Evolutionary conservation across 2,113 vertebrate species (phyloP), one percentile per base, ranked within the genome.

Genomic region (Aspiorhynchus laticeps): DNA sequence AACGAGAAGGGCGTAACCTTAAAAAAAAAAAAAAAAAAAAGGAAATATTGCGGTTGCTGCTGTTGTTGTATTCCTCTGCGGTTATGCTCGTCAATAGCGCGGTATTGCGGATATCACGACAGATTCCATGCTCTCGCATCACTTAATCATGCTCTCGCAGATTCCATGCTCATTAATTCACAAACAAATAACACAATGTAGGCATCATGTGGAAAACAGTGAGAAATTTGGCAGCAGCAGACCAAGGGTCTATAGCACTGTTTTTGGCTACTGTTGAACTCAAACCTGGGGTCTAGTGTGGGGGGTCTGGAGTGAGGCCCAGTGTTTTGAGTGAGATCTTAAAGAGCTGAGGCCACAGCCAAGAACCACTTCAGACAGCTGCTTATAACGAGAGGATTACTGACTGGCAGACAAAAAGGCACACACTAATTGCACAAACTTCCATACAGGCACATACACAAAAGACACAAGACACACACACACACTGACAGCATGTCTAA

Each of bases 281-380:
- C 59, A 38, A 83, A 76, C 61, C 63, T 78, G 61, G 59, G 59
- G 71, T 87, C 31, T 83, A 83, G 61, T 43, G 53, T 76, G 59
- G 24, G 71, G 73, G 73, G 73, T 87, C 80, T 87, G 80, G 71
- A 78, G 6, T 11, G n/a, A 56, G 36, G 73, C 74, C 73, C 80
- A 41, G 38, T 87, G 67, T 77, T 87, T 61, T 63, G 71, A 87
- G 59, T 63, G 41, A 83, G 69, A 87, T 43, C 38, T 83, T 26
- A 75, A 76, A 87, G 73, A 78, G 80, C 36, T 26, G 56, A 83
- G 73, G 43, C 73, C 26, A 77, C 31, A 84, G 80, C 86, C 86
- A 83, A 83, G 56, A 59, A 83, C 69, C 79, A 82, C 53, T 76
- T 76, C 69, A 75, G 86, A 83, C 86, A 87, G 79, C 79, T 83